Evolutionary conservation across 1,140 invertebrate species (phyloP), one percentile per base, ranked within the genome.

Genomic region (Zaprionus capensis): DNA sequence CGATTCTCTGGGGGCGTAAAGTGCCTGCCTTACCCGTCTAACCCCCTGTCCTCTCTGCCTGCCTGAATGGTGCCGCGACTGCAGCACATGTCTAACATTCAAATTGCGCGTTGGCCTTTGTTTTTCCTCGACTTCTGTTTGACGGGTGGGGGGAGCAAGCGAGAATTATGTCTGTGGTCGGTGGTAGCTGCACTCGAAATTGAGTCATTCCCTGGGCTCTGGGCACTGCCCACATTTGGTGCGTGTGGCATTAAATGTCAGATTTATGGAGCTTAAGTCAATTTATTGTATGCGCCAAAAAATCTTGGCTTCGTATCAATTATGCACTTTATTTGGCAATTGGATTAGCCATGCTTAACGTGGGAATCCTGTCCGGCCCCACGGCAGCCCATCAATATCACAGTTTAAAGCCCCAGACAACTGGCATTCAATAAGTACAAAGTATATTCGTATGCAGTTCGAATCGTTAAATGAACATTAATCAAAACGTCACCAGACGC

Each of bases 181-280:
- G 71, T 15, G 55, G 28, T 57, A 34, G 56, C 24, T 64, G 28
- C 62, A 64, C 20, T 64, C 65, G 79, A 81, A 82, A 85, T 90
- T 90, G 86, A 90, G 85, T 90, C 85, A 90, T 90, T 81, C 31
- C 44, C 64, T 82, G 66, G 67, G 64, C 76, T 51, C 61, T 61
- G 69, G 64, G 46, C 49, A 44, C 53, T 63, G 78, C 64, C 67
- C 56, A 69, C 76, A 51, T 78, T 68, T 77, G 44, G 66, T 87
- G 70, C 87, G 80, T 81, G 80, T 80, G 83, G 83, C 83, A 87
- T 87, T 87, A 87, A 87, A 87, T 87, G 80, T 87, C 86, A 90
- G 82, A 90, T 90, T 90, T 90, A 90, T 90, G 75, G 68, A 69
- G 69, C 65, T 71, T 66, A 51, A 57, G 62, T 51, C 71, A 70